Conservation (phyloP, 2,797 vertebrate species). For the Mallotus villosus region DNA sequence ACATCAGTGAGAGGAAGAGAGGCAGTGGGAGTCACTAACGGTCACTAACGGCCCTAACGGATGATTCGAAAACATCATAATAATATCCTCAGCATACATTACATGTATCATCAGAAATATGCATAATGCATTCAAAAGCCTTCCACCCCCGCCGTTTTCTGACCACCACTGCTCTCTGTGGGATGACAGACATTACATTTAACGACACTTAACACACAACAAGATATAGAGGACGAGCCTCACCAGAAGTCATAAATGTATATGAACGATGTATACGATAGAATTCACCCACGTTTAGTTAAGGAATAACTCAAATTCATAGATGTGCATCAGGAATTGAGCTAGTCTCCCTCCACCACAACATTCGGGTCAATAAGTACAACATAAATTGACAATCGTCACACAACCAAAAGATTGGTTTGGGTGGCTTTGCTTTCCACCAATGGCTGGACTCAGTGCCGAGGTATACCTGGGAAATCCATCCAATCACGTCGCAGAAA, state of each 20-base stretch:
- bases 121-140: background rate
- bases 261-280: background rate
- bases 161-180: background rate
- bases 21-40: background rate
- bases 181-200: background rate
- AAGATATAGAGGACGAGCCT: background rate
- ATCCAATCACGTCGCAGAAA: background rate
- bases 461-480: background rate
- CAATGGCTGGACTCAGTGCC: background rate
- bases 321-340: background rate
- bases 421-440: constrained; percentile 7
- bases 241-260: background rate
- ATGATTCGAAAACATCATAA: background rate
- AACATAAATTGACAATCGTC: background rate
- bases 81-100: background rate
- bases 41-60: background rate
- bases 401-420: background rate
- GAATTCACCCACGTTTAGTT: background rate
- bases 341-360: background rate
- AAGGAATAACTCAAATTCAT: background rate
- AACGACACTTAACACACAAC: background rate
- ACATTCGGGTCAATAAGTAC: background rate
- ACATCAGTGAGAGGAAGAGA: background rate
- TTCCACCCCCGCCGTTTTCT: background rate
- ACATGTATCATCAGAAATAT: background rate